A percentile compares a stretch with the other conserved stretches of the same genome.
phyloP scores from a whole-genome alignment of 92 coral and sea anemone genomes.

The Parazoanthus swiftii region DNA sequence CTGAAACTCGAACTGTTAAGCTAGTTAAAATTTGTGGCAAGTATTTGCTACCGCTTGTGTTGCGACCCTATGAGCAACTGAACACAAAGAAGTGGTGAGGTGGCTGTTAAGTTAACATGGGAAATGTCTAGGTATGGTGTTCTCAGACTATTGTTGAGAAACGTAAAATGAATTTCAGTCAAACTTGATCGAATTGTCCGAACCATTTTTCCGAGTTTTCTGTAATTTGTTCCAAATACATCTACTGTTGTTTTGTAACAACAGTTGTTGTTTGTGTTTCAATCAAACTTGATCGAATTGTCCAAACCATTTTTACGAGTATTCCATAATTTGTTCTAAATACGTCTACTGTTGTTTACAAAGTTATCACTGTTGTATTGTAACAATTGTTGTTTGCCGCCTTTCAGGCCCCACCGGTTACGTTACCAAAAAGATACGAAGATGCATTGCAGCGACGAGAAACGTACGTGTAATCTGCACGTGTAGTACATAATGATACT shows the following conservation, averaged over 20 bases:
- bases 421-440: conserved; percentile 83
- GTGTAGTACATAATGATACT: neutral
- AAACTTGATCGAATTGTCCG: neutral
- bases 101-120: neutral
- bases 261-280: too few species aligned
- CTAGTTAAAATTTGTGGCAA: neutral
- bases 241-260: too few species aligned
- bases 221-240: neutral
- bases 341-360: neutral
- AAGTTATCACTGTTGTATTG: neutral
- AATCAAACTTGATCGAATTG: neutral
- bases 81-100: too few species aligned
- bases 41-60: neutral
- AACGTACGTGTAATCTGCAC: conserved; percentile 52
- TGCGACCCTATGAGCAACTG: neutral
- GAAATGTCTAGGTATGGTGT: neutral
- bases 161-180: neutral
- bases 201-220: too few species aligned
- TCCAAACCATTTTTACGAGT: neutral
- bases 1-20: neutral
- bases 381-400: neutral
- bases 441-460: conserved; percentile 82
- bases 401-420: conserved; percentile 80
- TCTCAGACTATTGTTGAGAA: neutral
- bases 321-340: neutral